Base-by-base conservation (phyloP, 35 echinoderm and acorn worm species). In the Heliocidaris erythrogramma region DNA sequence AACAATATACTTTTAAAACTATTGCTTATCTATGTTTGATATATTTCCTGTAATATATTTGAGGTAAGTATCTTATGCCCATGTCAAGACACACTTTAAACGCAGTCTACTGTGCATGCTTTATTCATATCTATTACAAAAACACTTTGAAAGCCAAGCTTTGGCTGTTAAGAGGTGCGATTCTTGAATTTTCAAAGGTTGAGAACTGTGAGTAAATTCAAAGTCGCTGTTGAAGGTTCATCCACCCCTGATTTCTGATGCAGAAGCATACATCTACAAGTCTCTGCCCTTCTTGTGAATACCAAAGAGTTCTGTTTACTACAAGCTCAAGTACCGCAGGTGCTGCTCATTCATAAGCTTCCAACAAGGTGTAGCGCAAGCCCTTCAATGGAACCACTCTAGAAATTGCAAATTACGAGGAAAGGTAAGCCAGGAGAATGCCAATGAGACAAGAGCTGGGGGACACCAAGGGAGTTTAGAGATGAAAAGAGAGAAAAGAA, bases 271-370 rank as follows among this genome's bases (percentile, higher is more conserved):
- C 87, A 89, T 89, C 47, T 89, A 48, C 65, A 9, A 89, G 31
- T 89, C 87, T 32, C 87, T 89, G 87, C 87, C 87, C 31, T 89
- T 32, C 14, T 48, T 32, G 87, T 48, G 47, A 32, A 89, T 89
- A 48, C 87, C 47, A 48, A 89, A 89, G 87, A 89, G 87, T 89
- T 89, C 87, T 89, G 87, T 89, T 89, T 89, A 89, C 87, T 89
- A 89, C 87, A 47, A 31, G 31, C 47, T 89, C 87, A 89, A 89
- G 87, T 48, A 89, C 87, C 47, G 31, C 87, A 89, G 87, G 87
- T 89, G 87, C 31, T 47, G 47, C 87, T 89, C 87, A 89, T 89
- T 89, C 87, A 89, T 89, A 89, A 89, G 87, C 31, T 47, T 89
- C 47, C 11, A 89, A 32, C 87, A 89, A 47, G 87, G 87, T 89